Evolutionary conservation across 53 echinoderm and acorn worm genomes (phyloP), one percentile per base, ranked within the genome.

Genomic region (Apostichopus leukothele): DNA sequence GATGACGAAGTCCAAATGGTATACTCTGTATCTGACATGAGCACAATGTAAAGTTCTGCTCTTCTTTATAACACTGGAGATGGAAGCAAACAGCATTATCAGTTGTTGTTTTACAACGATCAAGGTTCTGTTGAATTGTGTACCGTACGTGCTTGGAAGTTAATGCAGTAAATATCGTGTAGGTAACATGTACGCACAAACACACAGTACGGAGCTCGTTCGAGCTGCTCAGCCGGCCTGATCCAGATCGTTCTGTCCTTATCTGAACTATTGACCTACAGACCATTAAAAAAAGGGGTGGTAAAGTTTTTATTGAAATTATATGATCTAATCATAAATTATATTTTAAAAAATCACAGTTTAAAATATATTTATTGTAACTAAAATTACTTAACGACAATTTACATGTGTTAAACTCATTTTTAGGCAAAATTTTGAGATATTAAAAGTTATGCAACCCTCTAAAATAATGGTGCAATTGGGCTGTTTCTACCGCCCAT

Each of bases 201-300:
- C 13, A 71, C 71, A 71, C 6, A 19, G 13, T 57, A 57, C 10
- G 8, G 57, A 7, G 1, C 74, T 11, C 20, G 25, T 16, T 21
- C 7, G 20, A 8, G 7, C 74, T 74, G 20, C 60, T 39, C 25
- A 85, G 26, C 85, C 85, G 85, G 85, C 11, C 67, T 26, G 63
- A 85, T 85, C 85, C 85, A 85, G 85, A 85, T 85, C 67, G 21
- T 13, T 63, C 67, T 85, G 85, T 39, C 26, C 66, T 18, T 13
- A 23, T 13, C 5, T 63, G 27, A 67, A 25, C 85, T 67, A 67
- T 85, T 11, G 85, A 50, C 50, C 20, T 67, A 39, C 11, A 50
- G 5, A 50, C 26, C 18, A 25, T 9, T 52, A 16, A 4, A 60
- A 13, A 85, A 66, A 5, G 50, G 50, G 77, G 10, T 76, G 27